phyloP scores from a whole-genome alignment of 2,888 invertebrate species.

The Balanococcus diminutus region DNA sequence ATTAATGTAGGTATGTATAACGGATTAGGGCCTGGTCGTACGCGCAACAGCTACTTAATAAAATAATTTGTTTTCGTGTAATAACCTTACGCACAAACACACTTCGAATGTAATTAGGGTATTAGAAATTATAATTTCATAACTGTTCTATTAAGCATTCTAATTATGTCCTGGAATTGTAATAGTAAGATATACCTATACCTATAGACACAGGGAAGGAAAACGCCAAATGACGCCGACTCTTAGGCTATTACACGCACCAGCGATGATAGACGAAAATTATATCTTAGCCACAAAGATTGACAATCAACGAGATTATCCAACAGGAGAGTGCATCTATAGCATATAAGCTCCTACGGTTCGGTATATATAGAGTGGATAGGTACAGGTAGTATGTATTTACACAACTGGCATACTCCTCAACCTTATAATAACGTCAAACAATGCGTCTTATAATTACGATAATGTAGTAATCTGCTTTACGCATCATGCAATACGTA shows the following conservation, averaged over 20 bases:
- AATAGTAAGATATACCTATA: not conserved
- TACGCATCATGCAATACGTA: slow-evolving; percentile 1
- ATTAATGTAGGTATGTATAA: not conserved
- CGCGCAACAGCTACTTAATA: not conserved
- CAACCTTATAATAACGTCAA: slow-evolving; percentile 22
- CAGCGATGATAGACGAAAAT: slow-evolving; percentile 1
- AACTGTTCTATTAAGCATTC: slow-evolving; percentile 22
- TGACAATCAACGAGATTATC: not conserved
- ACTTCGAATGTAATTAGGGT: not conserved
- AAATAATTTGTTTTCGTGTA: slow-evolving; percentile 7
- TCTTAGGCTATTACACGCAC: not conserved
- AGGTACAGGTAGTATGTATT: not conserved
- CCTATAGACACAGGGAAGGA: not conserved
- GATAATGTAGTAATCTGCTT: slow-evolving; percentile 30
- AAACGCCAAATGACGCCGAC: not conserved
- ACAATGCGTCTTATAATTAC: slow-evolving; percentile 23
- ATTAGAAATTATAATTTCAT: slow-evolving; percentile 34
- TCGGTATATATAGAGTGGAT: not conserved
- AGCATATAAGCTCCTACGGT: not conserved
- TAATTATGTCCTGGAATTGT: not conserved
- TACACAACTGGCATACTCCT: slow-evolving; percentile 25
- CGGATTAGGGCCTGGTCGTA: not conserved
- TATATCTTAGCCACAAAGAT: not conserved
- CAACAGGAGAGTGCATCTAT: not conserved
- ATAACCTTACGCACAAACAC: not conserved